Base-by-base conservation (phyloP, 2,888 invertebrate genomes). In the Agriotes lineatus region DNA sequence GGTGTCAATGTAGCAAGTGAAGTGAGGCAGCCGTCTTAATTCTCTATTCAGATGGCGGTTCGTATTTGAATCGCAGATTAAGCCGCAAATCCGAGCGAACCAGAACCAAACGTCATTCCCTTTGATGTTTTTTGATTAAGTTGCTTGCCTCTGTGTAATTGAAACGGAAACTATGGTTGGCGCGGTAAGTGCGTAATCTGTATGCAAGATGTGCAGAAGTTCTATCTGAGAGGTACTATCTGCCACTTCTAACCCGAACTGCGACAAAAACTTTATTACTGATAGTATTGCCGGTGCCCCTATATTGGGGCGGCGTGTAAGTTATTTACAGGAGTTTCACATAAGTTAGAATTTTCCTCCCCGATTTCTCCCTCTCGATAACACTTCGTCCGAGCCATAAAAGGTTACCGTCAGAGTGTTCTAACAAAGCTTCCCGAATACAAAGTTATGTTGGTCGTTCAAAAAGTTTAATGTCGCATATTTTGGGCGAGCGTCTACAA, bases 71-170 rank as follows among this genome's bases (percentile, higher is more conserved):
- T 79, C 79, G 75, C 79, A 79, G 79, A 79, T 79, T 74, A 75
- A 74, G 72, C 75, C 72, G 67, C 75, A 74, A 77, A 77, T 75
- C 75, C 70, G 72, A 69, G 72, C 56, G 71, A 65, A 72, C 63
- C 71, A 74, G 70, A 72, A 77, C 78, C 78, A 79, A 80, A 80
- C 77, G 79, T 77, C 79, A 77, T 77, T 78, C 78, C 76, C 79
- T 81, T 81, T 81, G 81, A 81, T 81, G 80, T 81, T 82, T 82
- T 82, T 81, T 80, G 81, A 82, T 81, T 80, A 81, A 82, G 79
- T 77, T 76, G 79, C 77, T 77, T 74, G 77, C 74, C 77, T 73
- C 73, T 75, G 78, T 80, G 80, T 82, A 82, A 82, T 82, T 82
- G 81, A 82, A 81, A 81, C 80, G 76, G 79, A 78, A 80, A 80